phyloP scores from a whole-genome alignment of 2,888 invertebrate species.

The Branchipolynoe longqiensis region DNA sequence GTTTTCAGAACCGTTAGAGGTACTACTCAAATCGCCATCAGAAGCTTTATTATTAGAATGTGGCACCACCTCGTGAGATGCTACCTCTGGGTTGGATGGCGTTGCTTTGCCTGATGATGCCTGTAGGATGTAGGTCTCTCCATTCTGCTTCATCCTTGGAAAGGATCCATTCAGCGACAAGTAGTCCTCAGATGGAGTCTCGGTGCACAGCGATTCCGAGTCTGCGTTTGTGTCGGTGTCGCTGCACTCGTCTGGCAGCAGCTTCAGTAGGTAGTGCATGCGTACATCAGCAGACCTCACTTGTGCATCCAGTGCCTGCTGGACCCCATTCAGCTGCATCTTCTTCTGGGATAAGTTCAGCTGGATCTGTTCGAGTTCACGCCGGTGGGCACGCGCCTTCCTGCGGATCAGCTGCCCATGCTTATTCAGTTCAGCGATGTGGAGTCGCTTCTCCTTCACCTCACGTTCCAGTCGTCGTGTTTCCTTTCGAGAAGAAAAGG shows the following conservation, averaged over 20 bases:
- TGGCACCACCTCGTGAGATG: no score
- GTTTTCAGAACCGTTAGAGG: no score
- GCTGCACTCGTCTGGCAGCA: background rate
- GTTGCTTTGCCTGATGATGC: background rate
- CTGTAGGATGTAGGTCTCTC: conserved; percentile 1
- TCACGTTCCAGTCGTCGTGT: conserved; percentile 61
- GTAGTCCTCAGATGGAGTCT: background rate
- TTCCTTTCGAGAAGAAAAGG: background rate
- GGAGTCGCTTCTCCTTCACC: conserved; percentile 62
- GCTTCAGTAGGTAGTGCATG: background rate
- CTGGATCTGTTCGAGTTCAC: conserved; percentile 57
- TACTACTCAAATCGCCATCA: no score
- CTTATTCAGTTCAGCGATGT: conserved; percentile 60
- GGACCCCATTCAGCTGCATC: conserved; percentile 15
- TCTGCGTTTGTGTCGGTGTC: conserved; percentile 19
- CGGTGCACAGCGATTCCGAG: background rate
- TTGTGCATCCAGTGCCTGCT: conserved; percentile 17
- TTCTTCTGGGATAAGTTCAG: conserved; percentile 27
- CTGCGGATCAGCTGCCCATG: conserved; percentile 60
- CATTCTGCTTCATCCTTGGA: conserved; percentile 3
- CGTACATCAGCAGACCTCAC: conserved; percentile 13
- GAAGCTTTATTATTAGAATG: no score
- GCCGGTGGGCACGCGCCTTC: conserved; percentile 56
- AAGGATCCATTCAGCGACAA: conserved; percentile 9
- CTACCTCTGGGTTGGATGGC: no score